These are phyloP conservation scores for Sebastes nivosus DNA, from an alignment of 2,797 vertebrate species.

Conservation along the genomic window DNA sequence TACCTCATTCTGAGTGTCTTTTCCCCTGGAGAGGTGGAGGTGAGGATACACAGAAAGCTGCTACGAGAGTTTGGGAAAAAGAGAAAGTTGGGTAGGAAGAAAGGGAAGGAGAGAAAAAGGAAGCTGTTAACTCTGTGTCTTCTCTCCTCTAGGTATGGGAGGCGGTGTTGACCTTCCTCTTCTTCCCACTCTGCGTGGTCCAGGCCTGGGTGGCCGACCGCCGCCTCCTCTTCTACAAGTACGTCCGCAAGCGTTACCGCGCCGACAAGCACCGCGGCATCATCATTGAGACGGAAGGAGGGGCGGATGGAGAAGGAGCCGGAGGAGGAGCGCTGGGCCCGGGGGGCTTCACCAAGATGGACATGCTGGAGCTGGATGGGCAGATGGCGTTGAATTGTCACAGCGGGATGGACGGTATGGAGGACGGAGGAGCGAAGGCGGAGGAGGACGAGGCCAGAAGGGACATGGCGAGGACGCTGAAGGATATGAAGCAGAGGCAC, in stretches of 20 bases:
- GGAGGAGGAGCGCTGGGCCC: slow-evolving; percentile 71
- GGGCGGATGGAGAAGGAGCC: slow-evolving; percentile 62
- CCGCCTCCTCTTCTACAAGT: slow-evolving; percentile 87
- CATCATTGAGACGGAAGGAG: slow-evolving; percentile 85
- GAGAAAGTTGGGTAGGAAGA: background rate
- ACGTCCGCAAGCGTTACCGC: slow-evolving; percentile 84
- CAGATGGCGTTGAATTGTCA: slow-evolving; percentile 77
- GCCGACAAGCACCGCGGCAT: slow-evolving; percentile 83
- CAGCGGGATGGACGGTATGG: slow-evolving; percentile 72
- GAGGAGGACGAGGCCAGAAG: slow-evolving; percentile 85
- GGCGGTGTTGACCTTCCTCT: slow-evolving; percentile 87
- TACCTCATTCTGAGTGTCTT: slow-evolving; percentile 86
- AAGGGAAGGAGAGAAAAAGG: background rate
- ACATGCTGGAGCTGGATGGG: slow-evolving; percentile 83
- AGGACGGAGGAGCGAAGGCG: slow-evolving; percentile 75
- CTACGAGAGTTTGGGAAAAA: background rate
- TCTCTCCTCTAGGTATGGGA: slow-evolving; percentile 81
- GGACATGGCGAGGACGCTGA: slow-evolving; percentile 86
- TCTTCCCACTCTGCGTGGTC: slow-evolving; percentile 86
- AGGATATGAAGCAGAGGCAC: slow-evolving; percentile 87
- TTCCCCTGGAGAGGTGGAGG: slow-evolving; percentile 85
- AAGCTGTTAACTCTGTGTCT: background rate
- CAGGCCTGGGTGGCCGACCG: slow-evolving; percentile 89
- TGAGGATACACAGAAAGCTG: slow-evolving; percentile 69
- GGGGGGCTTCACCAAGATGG: slow-evolving; percentile 83